Percentiles rank a stretch among this genome's conserved stretches.
Evolutionary conservation across 2,888 invertebrate species (phyloP).

Genomic region (Onchidella celtica): DNA sequence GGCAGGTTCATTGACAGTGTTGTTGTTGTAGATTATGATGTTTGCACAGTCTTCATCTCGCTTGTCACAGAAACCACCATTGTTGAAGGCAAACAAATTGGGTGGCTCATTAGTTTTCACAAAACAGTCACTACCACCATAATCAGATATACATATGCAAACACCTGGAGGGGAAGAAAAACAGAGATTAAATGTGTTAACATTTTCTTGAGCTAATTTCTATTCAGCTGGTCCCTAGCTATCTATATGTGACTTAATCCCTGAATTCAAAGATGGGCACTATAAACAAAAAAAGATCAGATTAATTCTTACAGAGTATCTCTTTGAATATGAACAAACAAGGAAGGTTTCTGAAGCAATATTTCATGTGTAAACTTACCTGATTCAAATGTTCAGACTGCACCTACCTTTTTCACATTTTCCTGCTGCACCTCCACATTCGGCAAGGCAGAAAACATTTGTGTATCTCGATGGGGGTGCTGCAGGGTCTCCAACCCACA

Average conservation of each 20-base stretch:
- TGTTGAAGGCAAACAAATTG: conserved; percentile 52
- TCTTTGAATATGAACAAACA: too few relatives aligned
- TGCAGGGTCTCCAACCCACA: conserved; percentile 52
- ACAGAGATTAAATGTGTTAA: background rate
- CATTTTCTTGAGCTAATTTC: background rate
- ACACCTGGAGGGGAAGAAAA: conserved; percentile 51
- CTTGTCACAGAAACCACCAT: conserved; percentile 60
- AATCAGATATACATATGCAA: conserved; percentile 45
- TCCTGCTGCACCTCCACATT: conserved; percentile 60
- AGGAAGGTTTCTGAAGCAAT: too few relatives aligned
- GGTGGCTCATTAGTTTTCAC: conserved; percentile 47
- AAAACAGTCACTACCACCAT: conserved; percentile 55
- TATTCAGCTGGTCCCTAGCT: background rate
- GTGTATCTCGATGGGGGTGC: conserved; percentile 49
- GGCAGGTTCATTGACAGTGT: conserved; percentile 47
- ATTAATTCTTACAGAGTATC: too few relatives aligned
- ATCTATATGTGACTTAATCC: too few relatives aligned
- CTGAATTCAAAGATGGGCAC: too few relatives aligned
- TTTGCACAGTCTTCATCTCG: conserved; percentile 53
- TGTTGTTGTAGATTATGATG: conserved; percentile 56
- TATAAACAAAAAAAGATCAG: too few relatives aligned
- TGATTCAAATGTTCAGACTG: too few relatives aligned
- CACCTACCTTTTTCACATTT: conserved; percentile 58
- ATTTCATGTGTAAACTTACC: too few relatives aligned
- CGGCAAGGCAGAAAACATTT: conserved; percentile 57